These are phyloP conservation scores for Hypercompe scribonia DNA, from an alignment of 2,888 invertebrate species.

Conservation along the genomic window DNA sequence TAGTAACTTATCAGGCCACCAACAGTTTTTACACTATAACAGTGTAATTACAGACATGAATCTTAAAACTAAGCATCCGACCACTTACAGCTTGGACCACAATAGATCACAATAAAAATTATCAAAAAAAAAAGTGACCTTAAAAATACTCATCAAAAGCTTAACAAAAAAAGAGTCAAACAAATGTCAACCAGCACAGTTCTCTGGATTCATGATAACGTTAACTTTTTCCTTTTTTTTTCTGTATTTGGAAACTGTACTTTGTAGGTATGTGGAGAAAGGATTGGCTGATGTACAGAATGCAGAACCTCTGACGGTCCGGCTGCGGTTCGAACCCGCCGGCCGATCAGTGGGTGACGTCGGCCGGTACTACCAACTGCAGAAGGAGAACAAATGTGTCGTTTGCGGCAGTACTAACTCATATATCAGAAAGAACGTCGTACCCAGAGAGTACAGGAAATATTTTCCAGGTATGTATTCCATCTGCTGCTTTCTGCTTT, in stretches of 20 bases:
- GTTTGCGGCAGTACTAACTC: constrained; percentile 91
- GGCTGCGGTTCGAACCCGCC: constrained; percentile 92
- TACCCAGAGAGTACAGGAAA: constrained; percentile 93
- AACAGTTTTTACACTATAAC: no score
- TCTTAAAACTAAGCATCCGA: no score
- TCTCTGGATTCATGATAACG: no score
- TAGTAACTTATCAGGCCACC: no score
- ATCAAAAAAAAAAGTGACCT: no score
- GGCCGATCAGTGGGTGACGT: constrained; percentile 90
- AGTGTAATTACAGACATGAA: no score
- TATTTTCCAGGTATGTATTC: constrained; percentile 88
- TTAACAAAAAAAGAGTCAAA: no score
- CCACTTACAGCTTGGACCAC: no score
- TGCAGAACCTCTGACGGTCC: constrained; percentile 88
- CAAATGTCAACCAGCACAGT: no score
- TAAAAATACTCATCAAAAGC: no score
- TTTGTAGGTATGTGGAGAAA: constrained; percentile 83
- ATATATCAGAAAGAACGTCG: constrained; percentile 92
- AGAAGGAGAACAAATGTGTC: constrained; percentile 92
- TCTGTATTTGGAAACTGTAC: constrained; percentile 7
- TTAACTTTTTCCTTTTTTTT: neutral
- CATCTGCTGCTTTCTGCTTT: neutral
- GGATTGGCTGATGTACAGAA: constrained; percentile 75
- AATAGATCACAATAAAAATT: no score
- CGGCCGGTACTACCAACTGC: constrained; percentile 90